Evolutionary conservation across 2,113 vertebrate species (phyloP).

Genomic region (Tachuris rubrigastra): DNA sequence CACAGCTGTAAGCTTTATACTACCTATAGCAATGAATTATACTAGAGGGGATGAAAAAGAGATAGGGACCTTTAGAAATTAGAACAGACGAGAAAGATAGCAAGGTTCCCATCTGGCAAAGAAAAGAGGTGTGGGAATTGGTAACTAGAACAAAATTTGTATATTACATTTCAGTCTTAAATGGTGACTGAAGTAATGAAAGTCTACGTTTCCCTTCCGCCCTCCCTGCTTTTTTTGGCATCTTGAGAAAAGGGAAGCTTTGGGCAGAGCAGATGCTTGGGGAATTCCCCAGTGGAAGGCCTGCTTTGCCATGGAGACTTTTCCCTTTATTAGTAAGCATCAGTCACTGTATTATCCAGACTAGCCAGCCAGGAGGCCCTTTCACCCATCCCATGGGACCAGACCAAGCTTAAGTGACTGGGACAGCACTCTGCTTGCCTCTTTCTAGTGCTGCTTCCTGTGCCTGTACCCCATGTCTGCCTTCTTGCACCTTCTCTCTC

Average conservation of each 20-base stretch:
- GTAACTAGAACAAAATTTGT: slow-evolving; percentile 22
- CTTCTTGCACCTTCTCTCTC: not conserved
- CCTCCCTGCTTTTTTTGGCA: slow-evolving; percentile 24
- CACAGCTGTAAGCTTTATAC: rapidly evolving
- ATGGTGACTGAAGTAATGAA: slow-evolving; percentile 5
- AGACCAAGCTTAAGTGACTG: not conserved
- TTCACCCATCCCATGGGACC: not conserved
- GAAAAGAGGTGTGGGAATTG: not conserved
- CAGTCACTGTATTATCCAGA: not conserved
- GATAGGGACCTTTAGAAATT: not conserved
- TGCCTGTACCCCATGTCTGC: rapidly evolving
- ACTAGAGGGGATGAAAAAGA: not conserved
- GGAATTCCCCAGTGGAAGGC: slow-evolving; percentile 60
- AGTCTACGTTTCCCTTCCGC: not conserved
- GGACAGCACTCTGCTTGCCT: rapidly evolving
- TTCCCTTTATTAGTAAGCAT: slow-evolving; percentile 12
- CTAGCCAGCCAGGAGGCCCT: not conserved
- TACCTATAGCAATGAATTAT: not conserved
- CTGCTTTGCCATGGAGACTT: slow-evolving; percentile 4
- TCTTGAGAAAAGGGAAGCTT: slow-evolving; percentile 61
- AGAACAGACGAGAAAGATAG: not conserved
- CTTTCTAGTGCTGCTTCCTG: not conserved
- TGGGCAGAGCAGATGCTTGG: slow-evolving; percentile 15
- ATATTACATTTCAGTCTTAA: not conserved
- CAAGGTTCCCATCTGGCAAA: not conserved